A percentile compares a stretch with the other conserved stretches of the same genome.
Conservation (phyloP, 1,140 invertebrate genomes). For the Ericerus pela region DNA sequence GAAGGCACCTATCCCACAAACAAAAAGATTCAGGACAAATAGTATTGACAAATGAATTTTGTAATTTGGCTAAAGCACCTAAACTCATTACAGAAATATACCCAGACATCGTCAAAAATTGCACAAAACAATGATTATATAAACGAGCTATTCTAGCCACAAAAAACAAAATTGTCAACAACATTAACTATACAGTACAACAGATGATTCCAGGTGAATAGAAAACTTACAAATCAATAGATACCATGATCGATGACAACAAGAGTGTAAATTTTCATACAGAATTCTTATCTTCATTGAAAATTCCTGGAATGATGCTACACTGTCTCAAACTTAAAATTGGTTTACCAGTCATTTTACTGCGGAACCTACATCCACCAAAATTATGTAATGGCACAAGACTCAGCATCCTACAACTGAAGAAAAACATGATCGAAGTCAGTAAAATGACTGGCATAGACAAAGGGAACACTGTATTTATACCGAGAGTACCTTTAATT, state of each 20-base stretch:
- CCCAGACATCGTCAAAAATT: conserved; percentile 16
- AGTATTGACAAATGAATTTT: too few relatives aligned
- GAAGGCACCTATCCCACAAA: too few relatives aligned
- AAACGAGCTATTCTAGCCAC: not conserved
- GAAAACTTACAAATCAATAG: not conserved
- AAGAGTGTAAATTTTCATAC: conserved; percentile 7
- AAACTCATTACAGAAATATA: too few relatives aligned
- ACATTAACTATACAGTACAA: not conserved
- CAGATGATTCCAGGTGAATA: not conserved
- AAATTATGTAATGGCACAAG: not conserved
- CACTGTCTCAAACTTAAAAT: not conserved
- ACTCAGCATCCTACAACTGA: not conserved
- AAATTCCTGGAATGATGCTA: not conserved
- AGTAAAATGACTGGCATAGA: not conserved
- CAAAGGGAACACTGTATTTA: not conserved
- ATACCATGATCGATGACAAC: not conserved
- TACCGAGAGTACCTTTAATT: conserved; percentile 29
- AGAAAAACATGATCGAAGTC: too few relatives aligned
- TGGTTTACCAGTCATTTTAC: too few relatives aligned
- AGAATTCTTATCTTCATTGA: not conserved
- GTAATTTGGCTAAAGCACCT: too few relatives aligned
- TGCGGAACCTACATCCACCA: too few relatives aligned
- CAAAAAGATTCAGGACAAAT: too few relatives aligned
- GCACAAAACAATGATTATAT: conserved; percentile 14
- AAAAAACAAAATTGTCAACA: not conserved